A percentile compares a stretch with the other conserved stretches of the same genome.
phyloP scores from a whole-genome alignment of 2,113 vertebrate species.

The Eulemur macaco region DNA sequence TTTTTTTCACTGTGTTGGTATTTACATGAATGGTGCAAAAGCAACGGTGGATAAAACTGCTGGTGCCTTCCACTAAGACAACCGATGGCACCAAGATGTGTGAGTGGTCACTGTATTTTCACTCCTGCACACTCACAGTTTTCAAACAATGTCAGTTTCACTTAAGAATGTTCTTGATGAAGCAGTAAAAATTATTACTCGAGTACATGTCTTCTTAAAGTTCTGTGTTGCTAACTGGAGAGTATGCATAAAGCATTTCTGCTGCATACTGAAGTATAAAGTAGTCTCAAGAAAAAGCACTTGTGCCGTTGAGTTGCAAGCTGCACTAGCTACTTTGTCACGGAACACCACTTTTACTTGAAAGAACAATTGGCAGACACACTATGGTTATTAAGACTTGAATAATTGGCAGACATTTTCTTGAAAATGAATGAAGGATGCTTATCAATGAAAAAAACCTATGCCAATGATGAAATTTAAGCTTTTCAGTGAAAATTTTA shows the following conservation, averaged over 20 bases:
- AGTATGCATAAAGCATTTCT: rapidly evolving
- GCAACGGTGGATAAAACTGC: background rate
- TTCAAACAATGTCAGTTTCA: background rate
- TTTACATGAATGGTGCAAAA: background rate
- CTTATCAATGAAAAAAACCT: background rate
- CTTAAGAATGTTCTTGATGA: background rate
- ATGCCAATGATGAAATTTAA: background rate
- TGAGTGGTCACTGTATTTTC: background rate
- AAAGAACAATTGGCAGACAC: background rate
- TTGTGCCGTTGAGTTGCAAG: background rate
- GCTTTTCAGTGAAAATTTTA: background rate
- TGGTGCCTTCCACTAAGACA: background rate
- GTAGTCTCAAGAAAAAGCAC: background rate
- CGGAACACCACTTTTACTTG: background rate
- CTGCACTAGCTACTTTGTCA: background rate
- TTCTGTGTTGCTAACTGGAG: background rate
- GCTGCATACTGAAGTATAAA: no score
- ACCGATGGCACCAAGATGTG: no score
- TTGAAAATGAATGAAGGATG: background rate
- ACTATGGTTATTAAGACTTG: background rate
- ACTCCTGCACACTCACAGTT: background rate
- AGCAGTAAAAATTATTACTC: background rate
- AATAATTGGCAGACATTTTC: background rate
- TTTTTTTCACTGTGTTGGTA: background rate
- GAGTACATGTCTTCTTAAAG: background rate